Percentiles rank a stretch among this genome's conserved stretches.
These are phyloP conservation scores for Schizothorax lantsangensis DNA, from an alignment of 2,797 vertebrate species.

Conservation along the genomic window DNA sequence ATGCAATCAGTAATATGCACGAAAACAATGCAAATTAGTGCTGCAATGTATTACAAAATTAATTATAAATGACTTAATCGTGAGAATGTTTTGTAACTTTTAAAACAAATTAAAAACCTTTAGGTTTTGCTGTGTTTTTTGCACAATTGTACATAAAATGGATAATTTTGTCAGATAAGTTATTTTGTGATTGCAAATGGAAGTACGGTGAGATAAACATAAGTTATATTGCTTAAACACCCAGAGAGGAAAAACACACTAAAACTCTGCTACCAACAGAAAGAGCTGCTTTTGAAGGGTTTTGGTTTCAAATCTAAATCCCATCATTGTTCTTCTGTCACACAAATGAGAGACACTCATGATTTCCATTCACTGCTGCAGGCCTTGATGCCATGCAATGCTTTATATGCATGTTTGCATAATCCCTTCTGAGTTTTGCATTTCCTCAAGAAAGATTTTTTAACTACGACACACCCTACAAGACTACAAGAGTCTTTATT, in stretches of 20 bases:
- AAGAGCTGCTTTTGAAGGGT: background rate
- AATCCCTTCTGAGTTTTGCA: background rate
- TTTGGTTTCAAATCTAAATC: background rate
- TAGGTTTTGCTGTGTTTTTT: background rate
- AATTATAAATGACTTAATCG: background rate
- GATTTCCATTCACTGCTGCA: conserved; percentile 21
- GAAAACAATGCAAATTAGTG: no score
- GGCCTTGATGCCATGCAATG: background rate
- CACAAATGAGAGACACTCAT: background rate
- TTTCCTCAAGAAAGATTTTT: background rate
- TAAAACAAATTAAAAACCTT: no score
- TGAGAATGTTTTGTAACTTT: no score
- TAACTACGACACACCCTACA: background rate
- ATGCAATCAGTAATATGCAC: no score
- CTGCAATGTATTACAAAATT: background rate
- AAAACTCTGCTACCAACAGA: background rate
- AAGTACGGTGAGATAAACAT: no score
- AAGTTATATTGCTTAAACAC: background rate
- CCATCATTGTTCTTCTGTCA: background rate
- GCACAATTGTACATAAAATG: background rate
- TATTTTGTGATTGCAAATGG: background rate
- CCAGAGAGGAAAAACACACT: background rate
- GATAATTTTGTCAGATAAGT: background rate
- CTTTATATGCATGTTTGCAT: background rate
- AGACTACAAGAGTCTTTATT: background rate